Evolutionary conservation across 2,888 invertebrate genomes (phyloP).

Genomic region (Cheilosia impressa): DNA sequence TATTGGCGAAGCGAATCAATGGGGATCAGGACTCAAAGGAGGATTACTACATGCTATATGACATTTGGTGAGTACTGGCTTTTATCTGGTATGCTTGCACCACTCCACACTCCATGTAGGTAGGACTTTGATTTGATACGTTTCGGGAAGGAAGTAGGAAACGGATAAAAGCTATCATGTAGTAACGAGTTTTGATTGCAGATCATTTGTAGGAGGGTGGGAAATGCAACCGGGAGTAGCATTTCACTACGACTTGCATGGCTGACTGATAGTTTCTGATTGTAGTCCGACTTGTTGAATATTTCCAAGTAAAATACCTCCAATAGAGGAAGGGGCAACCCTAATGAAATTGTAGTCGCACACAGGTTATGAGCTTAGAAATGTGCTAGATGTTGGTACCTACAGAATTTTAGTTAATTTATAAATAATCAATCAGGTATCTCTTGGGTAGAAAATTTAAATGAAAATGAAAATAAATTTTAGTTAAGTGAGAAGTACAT

Average conservation of each 20-base stretch:
- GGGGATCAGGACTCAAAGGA: conserved; percentile 77
- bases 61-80: conserved; percentile 80
- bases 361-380: too few species aligned
- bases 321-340: background rate
- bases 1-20: conserved; percentile 81
- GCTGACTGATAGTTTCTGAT: conserved; percentile 19
- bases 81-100: conserved; percentile 47
- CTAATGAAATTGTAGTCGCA: background rate
- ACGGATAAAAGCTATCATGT: background rate
- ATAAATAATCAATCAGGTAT: too few species aligned
- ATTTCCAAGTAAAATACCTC: background rate
- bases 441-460: too few species aligned
- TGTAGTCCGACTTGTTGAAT: conserved; percentile 31
- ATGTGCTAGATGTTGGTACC: too few species aligned
- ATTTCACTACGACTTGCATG: conserved; percentile 17
- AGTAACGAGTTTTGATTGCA: conserved; percentile 44
- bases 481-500: too few species aligned
- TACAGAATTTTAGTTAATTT: too few species aligned
- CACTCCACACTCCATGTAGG: conserved; percentile 38
- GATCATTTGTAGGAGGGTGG: conserved; percentile 18
- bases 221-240: background rate
- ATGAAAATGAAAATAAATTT: too few species aligned
- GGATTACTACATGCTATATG: conserved; percentile 81
- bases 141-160: conserved; percentile 33
- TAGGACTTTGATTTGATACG: conserved; percentile 52